A percentile compares a stretch with the other conserved stretches of the same genome.
These are phyloP conservation scores for Ibycter americanus DNA, from an alignment of 2,797 vertebrate species.

Conservation along the genomic window DNA sequence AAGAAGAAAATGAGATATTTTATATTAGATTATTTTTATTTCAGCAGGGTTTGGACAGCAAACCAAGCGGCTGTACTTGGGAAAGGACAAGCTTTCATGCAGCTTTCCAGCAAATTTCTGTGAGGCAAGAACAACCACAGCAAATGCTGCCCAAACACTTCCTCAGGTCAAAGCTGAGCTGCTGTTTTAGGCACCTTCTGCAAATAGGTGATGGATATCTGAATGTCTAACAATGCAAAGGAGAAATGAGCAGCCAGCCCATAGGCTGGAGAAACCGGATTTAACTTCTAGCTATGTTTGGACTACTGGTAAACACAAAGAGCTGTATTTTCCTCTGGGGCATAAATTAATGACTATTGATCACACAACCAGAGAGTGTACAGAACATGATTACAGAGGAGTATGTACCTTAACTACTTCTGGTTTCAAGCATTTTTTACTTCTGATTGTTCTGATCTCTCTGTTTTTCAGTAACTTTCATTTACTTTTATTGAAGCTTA, in stretches of 20 bases:
- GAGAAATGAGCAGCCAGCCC: neutral
- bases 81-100: neutral
- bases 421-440: neutral
- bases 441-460: neutral
- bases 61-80: fast-evolving
- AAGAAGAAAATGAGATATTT: neutral
- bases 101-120: neutral
- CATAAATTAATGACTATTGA: constrained; percentile 4
- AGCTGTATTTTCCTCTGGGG: neutral
- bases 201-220: neutral
- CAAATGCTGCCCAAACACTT: neutral
- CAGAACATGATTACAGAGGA: neutral
- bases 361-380: neutral
- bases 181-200: neutral
- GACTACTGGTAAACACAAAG: neutral
- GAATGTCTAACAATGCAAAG: neutral
- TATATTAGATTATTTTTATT: neutral
- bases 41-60: neutral
- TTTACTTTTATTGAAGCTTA: neutral
- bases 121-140: neutral
- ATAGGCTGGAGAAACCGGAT: neutral
- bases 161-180: neutral
- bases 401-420: neutral
- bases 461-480: neutral
- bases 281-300: neutral